Percentiles rank a stretch among this genome's conserved stretches.
Conservation (phyloP, 2,113 vertebrate genomes). For the Perognathus longimembris region DNA sequence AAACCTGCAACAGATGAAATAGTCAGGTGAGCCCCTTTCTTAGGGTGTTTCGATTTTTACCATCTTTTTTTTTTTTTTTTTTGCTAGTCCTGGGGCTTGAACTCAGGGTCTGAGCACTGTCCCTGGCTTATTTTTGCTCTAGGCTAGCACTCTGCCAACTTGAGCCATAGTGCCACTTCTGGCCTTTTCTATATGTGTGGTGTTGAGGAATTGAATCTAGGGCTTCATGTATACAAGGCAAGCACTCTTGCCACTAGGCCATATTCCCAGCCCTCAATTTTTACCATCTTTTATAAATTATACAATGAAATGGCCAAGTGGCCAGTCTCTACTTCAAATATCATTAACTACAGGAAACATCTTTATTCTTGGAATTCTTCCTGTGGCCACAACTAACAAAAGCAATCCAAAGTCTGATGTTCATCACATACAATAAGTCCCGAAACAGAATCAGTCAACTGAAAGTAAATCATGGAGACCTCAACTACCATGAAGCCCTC, state of each 20-base stretch:
- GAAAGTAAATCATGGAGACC: background rate
- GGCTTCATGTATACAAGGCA: too few relatives aligned
- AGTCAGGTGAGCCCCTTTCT: background rate
- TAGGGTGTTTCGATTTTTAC: background rate
- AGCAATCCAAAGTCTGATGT: background rate
- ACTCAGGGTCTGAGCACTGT: too few relatives aligned
- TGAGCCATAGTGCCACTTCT: too few relatives aligned
- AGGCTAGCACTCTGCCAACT: too few relatives aligned
- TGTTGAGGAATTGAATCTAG: too few relatives aligned
- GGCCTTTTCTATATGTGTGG: too few relatives aligned
- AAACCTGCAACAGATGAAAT: background rate
- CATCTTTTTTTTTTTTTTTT: too few relatives aligned
- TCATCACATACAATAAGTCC: background rate
- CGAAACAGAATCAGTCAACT: background rate
- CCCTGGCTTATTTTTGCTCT: too few relatives aligned
- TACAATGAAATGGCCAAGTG: background rate
- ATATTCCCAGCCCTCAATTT: too few relatives aligned
- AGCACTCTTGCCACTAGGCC: too few relatives aligned
- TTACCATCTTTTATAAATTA: background rate
- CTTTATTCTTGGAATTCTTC: conserved; percentile 20
- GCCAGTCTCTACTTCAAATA: conserved; percentile 15
- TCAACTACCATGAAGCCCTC: background rate
- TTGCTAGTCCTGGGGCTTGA: too few relatives aligned
- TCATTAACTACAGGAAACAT: background rate
- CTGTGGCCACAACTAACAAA: background rate